These are phyloP conservation scores for Microtus oregoni DNA, from an alignment of 2,113 vertebrate species.

Conservation along the genomic window DNA sequence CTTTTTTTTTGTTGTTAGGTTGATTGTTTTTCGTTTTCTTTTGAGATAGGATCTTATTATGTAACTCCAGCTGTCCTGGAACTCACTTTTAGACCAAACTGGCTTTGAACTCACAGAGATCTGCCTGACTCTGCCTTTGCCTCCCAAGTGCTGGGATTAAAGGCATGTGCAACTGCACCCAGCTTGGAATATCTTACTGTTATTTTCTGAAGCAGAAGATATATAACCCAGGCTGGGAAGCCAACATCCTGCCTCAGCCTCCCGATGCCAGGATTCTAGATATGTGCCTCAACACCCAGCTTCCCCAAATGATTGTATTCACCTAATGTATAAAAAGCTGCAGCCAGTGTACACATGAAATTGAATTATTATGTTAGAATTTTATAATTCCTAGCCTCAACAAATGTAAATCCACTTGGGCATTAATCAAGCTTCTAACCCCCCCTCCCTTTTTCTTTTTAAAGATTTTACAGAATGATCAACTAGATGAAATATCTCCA, in stretches of 20 bases:
- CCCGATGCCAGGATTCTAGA: not conserved
- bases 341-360: not conserved
- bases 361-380: not conserved
- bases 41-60: not conserved
- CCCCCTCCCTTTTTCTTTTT: slow-evolving; percentile 42
- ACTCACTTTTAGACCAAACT: not conserved
- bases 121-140: no score
- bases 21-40: not conserved
- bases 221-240: not conserved
- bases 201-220: not conserved
- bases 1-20: not conserved
- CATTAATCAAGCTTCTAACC: slow-evolving; percentile 29
- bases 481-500: slow-evolving; percentile 90
- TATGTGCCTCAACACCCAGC: not conserved
- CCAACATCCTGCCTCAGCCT: not conserved
- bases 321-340: not conserved
- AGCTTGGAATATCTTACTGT: not conserved
- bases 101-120: not conserved
- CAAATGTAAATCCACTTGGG: not conserved
- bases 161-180: not conserved
- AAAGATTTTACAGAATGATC: slow-evolving; percentile 95
- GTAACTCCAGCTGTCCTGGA: not conserved
- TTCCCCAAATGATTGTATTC: slow-evolving; percentile 26
- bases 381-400: slow-evolving; percentile 29
- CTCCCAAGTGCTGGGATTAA: not conserved